Evolutionary conservation across 2,797 vertebrate genomes (phyloP).

Genomic region (Sebastes variabilis): DNA sequence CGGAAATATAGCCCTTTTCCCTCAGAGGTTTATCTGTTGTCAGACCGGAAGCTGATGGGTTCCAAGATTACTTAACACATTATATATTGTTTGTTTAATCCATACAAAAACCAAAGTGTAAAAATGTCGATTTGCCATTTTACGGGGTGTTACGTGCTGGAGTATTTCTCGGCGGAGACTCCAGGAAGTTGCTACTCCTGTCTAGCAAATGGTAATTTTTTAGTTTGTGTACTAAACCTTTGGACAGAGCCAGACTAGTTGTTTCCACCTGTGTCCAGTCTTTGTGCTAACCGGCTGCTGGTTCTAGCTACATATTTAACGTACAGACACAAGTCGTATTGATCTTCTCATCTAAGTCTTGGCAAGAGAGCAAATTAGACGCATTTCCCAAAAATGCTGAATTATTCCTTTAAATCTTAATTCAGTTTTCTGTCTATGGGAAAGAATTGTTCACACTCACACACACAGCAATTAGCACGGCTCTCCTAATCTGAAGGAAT

Average conservation of each 20-base stretch:
- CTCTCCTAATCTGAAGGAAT: conserved; percentile 21
- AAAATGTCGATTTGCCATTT: not conserved
- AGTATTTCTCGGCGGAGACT: not conserved
- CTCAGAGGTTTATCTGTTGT: no score
- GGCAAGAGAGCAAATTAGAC: not conserved
- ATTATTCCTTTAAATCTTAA: conserved; percentile 1
- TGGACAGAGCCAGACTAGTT: not conserved
- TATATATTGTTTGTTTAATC: no score
- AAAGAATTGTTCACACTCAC: not conserved
- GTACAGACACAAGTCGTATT: not conserved
- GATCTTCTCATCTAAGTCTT: not conserved
- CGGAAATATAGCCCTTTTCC: no score
- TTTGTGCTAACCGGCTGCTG: not conserved
- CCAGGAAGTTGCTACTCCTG: not conserved
- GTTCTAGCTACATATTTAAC: not conserved
- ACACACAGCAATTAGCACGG: not conserved
- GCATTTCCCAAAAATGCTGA: not conserved
- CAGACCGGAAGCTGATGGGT: no score
- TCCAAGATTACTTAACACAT: no score
- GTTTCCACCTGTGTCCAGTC: not conserved
- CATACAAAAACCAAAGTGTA: no score
- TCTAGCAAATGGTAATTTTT: not conserved
- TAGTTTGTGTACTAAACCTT: not conserved
- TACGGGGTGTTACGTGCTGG: no score
- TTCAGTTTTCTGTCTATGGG: not conserved